Conservation (phyloP, 2,797 vertebrate genomes). For the Cossypha heuglini region DNA sequence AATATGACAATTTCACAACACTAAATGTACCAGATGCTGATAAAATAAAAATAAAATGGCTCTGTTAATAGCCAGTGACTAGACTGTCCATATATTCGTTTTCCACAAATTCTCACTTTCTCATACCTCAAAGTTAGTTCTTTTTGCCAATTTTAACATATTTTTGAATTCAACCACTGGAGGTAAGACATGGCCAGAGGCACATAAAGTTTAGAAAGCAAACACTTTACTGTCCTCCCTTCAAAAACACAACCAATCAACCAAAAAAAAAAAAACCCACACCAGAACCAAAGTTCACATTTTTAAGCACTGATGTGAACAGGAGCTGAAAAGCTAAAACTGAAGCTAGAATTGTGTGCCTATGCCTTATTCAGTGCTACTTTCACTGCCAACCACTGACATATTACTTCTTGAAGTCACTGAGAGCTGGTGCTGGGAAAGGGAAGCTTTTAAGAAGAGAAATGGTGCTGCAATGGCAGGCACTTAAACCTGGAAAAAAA, state of each 20-base stretch:
- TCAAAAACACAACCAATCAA: not conserved
- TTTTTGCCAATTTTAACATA: not conserved
- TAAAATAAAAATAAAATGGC: not conserved
- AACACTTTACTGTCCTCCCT: not conserved
- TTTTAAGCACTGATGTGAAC: not conserved
- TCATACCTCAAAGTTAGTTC: not conserved
- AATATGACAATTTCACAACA: not conserved
- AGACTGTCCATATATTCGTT: not conserved
- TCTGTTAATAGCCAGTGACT: not conserved
- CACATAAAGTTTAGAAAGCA: not conserved
- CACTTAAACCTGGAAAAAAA: not conserved
- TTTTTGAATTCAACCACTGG: not conserved
- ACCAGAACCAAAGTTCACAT: not conserved
- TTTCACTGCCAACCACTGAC: not conserved
- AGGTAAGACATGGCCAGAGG: not conserved
- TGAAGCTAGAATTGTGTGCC: not conserved
- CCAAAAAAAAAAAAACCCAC: not conserved
- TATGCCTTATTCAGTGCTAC: not conserved
- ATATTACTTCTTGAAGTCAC: not conserved
- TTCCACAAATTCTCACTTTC: not conserved
- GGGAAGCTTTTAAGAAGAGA: not conserved
- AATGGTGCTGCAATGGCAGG: not conserved
- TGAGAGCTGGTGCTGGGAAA: not conserved
- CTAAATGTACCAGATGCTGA: not conserved
- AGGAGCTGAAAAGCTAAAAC: not conserved